phyloP scores from a whole-genome alignment of 1,140 invertebrate genomes.

The Drosophila mojavensis region DNA sequence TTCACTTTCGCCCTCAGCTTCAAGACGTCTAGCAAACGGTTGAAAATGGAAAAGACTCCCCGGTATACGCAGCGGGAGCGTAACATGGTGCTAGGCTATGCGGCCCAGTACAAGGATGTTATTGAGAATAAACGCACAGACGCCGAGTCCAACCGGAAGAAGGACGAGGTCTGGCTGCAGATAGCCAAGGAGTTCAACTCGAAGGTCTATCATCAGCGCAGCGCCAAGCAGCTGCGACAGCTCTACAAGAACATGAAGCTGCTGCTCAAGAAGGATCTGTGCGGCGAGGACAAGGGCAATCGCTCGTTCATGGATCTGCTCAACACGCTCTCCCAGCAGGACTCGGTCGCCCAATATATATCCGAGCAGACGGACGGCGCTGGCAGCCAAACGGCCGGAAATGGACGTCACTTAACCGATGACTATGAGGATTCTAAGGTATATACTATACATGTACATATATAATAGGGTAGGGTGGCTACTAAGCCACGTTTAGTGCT shows the following conservation, averaged over 20 bases:
- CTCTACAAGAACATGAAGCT: slow-evolving; percentile 83
- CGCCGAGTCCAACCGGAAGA: slow-evolving; percentile 83
- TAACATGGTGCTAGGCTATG: slow-evolving; percentile 82
- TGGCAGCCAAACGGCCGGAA: slow-evolving; percentile 41
- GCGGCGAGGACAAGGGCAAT: slow-evolving; percentile 76
- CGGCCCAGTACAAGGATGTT: slow-evolving; percentile 81
- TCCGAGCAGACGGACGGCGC: slow-evolving; percentile 71
- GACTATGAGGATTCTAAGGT: slow-evolving; percentile 81
- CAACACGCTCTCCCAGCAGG: slow-evolving; percentile 77
- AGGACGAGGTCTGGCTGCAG: slow-evolving; percentile 82
- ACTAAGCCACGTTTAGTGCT: neutral
- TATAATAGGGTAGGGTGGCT: neutral
- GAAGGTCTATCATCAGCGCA: slow-evolving; percentile 79
- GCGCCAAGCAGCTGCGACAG: slow-evolving; percentile 79
- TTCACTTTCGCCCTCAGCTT: slow-evolving; percentile 50
- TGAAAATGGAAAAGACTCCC: slow-evolving; percentile 84
- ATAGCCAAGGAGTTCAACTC: slow-evolving; percentile 82
- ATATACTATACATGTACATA: slow-evolving; percentile 2
- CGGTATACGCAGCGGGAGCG: slow-evolving; percentile 84
- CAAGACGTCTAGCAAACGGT: slow-evolving; percentile 82
- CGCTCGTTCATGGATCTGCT: slow-evolving; percentile 77
- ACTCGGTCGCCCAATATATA: slow-evolving; percentile 75
- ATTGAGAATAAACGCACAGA: slow-evolving; percentile 83
- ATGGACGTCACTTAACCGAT: slow-evolving; percentile 58
- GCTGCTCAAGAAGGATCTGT: slow-evolving; percentile 80